phyloP scores from a whole-genome alignment of 2,888 invertebrate species.

The Netelia fuscicornis region DNA sequence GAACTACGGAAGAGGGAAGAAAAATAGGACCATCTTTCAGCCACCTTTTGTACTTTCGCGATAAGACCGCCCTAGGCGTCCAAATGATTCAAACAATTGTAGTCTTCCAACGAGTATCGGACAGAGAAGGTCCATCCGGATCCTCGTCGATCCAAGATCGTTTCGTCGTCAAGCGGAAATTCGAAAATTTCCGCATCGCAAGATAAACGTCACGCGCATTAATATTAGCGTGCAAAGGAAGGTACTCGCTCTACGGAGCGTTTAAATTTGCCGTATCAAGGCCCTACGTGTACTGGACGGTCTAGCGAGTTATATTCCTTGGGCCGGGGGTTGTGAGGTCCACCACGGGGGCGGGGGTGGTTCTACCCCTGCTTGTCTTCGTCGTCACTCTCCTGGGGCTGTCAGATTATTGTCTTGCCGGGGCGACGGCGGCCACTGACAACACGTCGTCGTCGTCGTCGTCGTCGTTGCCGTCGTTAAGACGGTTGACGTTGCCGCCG shows the following conservation, averaged over 20 bases:
- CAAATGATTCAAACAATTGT: constrained; percentile 8
- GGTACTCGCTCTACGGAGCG: not conserved
- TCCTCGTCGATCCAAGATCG: not conserved
- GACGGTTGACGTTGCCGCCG: constrained; percentile 56
- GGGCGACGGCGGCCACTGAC: constrained; percentile 77
- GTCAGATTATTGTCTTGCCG: constrained; percentile 67
- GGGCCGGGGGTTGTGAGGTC: constrained; percentile 79
- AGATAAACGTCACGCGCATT: not conserved
- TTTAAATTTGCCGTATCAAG: not conserved
- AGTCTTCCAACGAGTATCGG: not conserved
- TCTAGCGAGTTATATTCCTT: constrained; percentile 75
- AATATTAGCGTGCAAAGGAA: not conserved
- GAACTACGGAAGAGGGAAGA: not conserved
- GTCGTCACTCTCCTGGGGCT: constrained; percentile 78
- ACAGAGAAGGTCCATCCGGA: not conserved
- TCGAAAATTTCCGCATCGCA: not conserved
- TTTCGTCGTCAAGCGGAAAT: not conserved
- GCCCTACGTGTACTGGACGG: constrained; percentile 71
- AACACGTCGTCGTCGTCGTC: constrained; percentile 64
- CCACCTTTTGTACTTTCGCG: not conserved
- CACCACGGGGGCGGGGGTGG: constrained; percentile 83
- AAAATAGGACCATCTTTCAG: not conserved
- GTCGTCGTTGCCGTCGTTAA: constrained; percentile 66
- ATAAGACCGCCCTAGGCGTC: not conserved
- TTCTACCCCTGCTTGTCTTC: constrained; percentile 81